Base-by-base conservation (phyloP, 2,888 invertebrate genomes). In the Acanthococcus lagerstroemiae region DNA sequence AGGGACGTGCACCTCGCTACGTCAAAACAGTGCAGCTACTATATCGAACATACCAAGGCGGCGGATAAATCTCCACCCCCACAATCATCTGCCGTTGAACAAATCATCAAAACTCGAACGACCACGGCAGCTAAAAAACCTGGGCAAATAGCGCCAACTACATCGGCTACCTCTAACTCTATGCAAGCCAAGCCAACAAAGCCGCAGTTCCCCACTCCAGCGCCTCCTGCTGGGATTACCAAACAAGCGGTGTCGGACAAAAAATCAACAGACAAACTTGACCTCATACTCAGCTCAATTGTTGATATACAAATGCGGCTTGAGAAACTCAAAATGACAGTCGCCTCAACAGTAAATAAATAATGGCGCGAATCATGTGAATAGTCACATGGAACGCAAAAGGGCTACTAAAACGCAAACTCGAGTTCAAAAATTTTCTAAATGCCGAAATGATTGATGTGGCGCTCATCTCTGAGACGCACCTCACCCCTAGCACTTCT, bases 321-420 rank as follows among this genome's bases (percentile, higher is more conserved):
- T 9, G 37, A 37, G 37, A 37, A 37, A 37, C 37, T 37, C 2
- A n/a, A 37, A 37, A n/a, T n/a, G n/a, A 37, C 37, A 3, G 37
- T 37, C n/a, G 37, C 37, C 15, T 15, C 1, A 3, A 37, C n/a
- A 37, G n/a, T 37, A n/a, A 37, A 37, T n/a, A 2, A 1, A 1
- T 15, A 37, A 37, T 37, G 50, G 19, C 12, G 17, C 3, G 19
- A 17, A 12, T n/a, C 12, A 21, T 50, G 22, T 12, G 3, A 50
- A 50, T 50, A 50, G 19, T 50, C 50, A 50, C 50, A 1, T 50
- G 50, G 50, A 50, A 50, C 17, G n/a, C n/a, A n/a, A n/a, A 50
- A 2, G 50, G 50, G 3, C 22, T 50, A 3, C 12, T 22, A n/a
- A 17, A 50, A 50, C 50, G 22, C 2, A 37, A 37, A n/a, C 37